phyloP scores from a whole-genome alignment of 2,113 vertebrate species.

The Tonatia bakeri region DNA sequence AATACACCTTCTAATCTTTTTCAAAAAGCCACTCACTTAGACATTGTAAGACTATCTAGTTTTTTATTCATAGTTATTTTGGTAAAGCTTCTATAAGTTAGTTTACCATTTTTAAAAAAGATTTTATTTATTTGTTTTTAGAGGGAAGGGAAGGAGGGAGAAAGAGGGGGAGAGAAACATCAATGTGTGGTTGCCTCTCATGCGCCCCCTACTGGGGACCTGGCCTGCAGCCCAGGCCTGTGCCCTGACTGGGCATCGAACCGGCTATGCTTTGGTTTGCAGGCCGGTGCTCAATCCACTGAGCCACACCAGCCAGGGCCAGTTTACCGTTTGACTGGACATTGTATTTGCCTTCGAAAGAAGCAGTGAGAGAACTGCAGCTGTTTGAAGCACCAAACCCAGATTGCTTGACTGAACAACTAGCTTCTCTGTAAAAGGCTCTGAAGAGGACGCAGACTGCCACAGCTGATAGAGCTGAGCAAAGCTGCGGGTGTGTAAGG shows the following conservation, averaged over 20 bases:
- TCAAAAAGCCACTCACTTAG: neutral
- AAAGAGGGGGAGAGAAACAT: too few species aligned
- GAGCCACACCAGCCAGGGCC: too few species aligned
- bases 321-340: neutral
- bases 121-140: neutral
- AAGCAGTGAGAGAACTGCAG: neutral
- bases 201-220: too few species aligned
- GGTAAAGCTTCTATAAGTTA: neutral
- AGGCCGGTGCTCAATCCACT: too few species aligned
- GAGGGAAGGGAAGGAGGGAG: too few species aligned
- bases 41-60: neutral
- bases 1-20: neutral
- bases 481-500: neutral
- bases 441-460: too few species aligned
- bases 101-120: neutral
- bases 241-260: too few species aligned
- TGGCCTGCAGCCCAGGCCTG: too few species aligned
- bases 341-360: constrained; percentile 40
- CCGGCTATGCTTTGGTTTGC: too few species aligned
- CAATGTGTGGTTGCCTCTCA: too few species aligned
- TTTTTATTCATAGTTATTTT: neutral
- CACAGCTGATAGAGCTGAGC: too few species aligned
- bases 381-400: neutral
- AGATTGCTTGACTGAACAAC: neutral
- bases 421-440: neutral